Evolutionary conservation across 2,113 vertebrate genomes (phyloP).

Genomic region (Emydura subglobosa): DNA sequence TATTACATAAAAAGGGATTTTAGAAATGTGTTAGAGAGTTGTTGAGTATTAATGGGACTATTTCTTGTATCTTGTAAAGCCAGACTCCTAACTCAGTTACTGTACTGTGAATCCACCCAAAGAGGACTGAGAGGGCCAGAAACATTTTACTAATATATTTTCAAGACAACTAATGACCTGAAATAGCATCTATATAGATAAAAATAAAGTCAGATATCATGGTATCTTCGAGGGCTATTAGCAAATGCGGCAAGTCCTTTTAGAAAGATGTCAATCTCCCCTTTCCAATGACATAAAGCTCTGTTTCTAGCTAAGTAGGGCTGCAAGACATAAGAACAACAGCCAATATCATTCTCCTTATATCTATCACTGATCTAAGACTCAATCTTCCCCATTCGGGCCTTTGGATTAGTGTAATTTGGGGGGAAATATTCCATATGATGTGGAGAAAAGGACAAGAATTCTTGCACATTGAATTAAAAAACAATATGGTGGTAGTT

Average conservation of each 20-base stretch:
- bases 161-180: neutral
- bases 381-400: neutral
- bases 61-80: neutral
- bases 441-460: neutral
- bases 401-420: neutral
- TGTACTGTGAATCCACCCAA: neutral
- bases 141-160: neutral
- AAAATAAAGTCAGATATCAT: neutral
- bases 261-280: neutral
- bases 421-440: neutral
- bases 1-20: neutral
- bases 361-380: neutral
- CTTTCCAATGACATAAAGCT: neutral
- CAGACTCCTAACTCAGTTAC: neutral
- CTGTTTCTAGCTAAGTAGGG: neutral
- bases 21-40: neutral
- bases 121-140: neutral
- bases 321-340: neutral
- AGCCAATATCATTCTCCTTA: neutral
- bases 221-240: neutral
- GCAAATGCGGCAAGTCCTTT: neutral
- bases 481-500: neutral
- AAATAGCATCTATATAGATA: neutral
- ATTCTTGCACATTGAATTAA: neutral
- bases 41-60: neutral